phyloP scores from a whole-genome alignment of 2,113 vertebrate genomes.

The Rhipidura dahli region DNA sequence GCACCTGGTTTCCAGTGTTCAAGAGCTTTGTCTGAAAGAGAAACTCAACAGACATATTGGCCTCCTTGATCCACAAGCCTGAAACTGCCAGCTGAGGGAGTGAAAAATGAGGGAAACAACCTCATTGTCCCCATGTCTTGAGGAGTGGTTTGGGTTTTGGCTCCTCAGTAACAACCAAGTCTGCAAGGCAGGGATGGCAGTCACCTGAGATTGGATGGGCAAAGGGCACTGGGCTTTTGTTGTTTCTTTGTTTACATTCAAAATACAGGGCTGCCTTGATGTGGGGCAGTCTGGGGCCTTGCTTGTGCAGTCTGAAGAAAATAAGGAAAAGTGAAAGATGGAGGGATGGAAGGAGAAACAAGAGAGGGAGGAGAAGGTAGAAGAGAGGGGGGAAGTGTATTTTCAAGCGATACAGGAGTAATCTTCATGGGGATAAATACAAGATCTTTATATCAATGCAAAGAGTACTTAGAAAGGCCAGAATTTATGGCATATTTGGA shows the following conservation, averaged over 20 bases:
- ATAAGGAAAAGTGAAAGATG: not conserved
- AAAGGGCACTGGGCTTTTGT: not conserved
- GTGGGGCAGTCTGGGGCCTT: not conserved
- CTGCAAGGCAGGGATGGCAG: accelerated
- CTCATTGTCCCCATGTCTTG: not conserved
- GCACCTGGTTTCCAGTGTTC: not conserved
- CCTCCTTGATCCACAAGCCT: not conserved
- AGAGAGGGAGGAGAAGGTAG: not conserved
- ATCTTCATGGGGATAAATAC: not conserved
- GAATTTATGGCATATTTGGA: not conserved
- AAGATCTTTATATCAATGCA: not conserved
- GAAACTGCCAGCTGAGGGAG: not conserved
- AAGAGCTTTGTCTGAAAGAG: not conserved
- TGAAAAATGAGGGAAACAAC: not conserved
- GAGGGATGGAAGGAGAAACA: not conserved
- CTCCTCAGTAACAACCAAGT: not conserved
- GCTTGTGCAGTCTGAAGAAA: not conserved
- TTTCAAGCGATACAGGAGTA: not conserved
- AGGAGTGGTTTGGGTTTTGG: not conserved
- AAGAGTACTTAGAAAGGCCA: not conserved
- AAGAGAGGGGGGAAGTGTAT: not conserved
- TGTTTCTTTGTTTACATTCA: not conserved
- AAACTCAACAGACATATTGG: not conserved
- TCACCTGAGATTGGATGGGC: not conserved
- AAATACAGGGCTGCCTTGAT: not conserved